A percentile compares a stretch with the other conserved stretches of the same genome.
phyloP scores from a whole-genome alignment of 2,888 invertebrate species.

The Dascillus cervinus region DNA sequence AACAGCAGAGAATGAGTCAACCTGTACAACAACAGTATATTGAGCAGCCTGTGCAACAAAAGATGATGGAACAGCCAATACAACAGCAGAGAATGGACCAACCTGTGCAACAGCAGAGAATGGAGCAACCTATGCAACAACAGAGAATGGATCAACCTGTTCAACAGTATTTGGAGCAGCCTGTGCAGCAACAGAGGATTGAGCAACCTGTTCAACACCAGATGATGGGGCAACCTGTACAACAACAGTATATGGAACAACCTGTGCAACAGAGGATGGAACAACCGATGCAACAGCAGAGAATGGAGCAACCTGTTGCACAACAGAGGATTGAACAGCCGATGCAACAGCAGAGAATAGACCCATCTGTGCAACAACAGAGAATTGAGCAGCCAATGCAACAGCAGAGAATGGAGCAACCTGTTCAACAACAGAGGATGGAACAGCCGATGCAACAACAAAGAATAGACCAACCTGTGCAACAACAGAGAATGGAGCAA shows the following conservation, averaged over 20 bases:
- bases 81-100: conserved; percentile 20
- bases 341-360: conserved; percentile 12
- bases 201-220: conserved; percentile 18
- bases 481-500: conserved; percentile 12
- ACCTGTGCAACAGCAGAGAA: conserved; percentile 9
- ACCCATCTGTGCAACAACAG: conserved; percentile 32
- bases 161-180: conserved; percentile 6
- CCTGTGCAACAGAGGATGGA: too few relatives aligned
- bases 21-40: conserved; percentile 1
- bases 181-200: conserved; percentile 1
- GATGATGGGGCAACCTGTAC: too few relatives aligned
- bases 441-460: conserved; percentile 20
- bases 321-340: conserved; percentile 4
- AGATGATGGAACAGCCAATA: conserved; percentile 13
- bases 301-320: conserved; percentile 5
- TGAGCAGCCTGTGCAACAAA: conserved; percentile 7
- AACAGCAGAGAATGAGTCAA: conserved; percentile 8
- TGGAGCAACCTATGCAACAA: conserved; percentile 9
- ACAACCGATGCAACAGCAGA: conserved; percentile 2
- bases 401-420: conserved; percentile 1
- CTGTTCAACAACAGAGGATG: background rate
- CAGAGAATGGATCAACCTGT: conserved; percentile 6
- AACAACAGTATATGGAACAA: too few relatives aligned
- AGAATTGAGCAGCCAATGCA: conserved; percentile 24
- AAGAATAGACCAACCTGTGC: conserved; percentile 14